phyloP scores from a whole-genome alignment of 2,797 vertebrate genomes.

The Pyrocephalus nanus region DNA sequence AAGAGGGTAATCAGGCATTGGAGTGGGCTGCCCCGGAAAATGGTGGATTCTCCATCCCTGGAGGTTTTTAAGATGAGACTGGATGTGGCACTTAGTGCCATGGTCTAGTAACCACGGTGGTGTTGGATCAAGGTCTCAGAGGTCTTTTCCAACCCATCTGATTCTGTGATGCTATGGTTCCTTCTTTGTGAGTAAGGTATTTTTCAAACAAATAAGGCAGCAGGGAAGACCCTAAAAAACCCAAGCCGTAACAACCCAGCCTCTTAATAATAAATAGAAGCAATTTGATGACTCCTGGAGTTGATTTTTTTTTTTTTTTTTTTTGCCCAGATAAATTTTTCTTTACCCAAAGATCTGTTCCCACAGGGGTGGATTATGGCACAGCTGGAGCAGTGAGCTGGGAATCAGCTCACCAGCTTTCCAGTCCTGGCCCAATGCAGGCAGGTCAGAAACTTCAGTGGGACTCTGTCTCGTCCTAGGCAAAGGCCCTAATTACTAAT shows the following conservation, averaged over 20 bases:
- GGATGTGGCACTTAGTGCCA: no score
- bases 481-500: not conserved
- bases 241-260: accelerated
- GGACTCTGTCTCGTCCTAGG: not conserved
- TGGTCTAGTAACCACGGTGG: no score
- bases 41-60: no score
- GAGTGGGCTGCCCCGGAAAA: no score
- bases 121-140: no score
- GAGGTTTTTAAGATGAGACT: no score
- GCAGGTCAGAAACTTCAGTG: not conserved
- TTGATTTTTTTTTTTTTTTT: no score
- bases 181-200: not conserved
- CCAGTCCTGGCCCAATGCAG: not conserved
- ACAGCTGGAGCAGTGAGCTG: not conserved
- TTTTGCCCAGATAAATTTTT: not conserved
- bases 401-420: not conserved
- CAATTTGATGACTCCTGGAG: not conserved
- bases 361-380: not conserved
- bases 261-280: not conserved
- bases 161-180: not conserved
- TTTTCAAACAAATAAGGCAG: not conserved
- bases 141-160: no score
- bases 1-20: no score
- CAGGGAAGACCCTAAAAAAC: accelerated
- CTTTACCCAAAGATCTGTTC: not conserved